These are phyloP conservation scores for Drosophila subobscura DNA, from an alignment of 1,140 invertebrate species.

Conservation along the genomic window DNA sequence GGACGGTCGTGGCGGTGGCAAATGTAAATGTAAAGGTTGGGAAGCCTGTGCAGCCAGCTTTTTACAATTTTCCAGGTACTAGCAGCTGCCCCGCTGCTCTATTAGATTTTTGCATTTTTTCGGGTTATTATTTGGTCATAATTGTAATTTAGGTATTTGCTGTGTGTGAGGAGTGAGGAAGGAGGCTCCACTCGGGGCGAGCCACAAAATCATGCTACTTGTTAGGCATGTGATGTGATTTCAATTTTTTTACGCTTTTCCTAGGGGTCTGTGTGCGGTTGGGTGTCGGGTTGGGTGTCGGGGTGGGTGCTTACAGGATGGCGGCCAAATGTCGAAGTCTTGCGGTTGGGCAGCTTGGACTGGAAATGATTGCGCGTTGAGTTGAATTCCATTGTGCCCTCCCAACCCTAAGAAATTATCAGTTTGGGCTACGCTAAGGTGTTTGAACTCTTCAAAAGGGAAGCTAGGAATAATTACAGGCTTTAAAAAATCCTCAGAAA, in stretches of 20 bases:
- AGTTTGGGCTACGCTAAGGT: constrained; percentile 8
- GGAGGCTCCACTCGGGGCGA: constrained; percentile 28
- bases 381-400: constrained; percentile 14
- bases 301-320: constrained; percentile 31
- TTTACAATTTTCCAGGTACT: constrained; percentile 70
- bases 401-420: constrained; percentile 10
- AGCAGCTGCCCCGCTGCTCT: constrained; percentile 12
- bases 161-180: constrained; percentile 37
- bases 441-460: not conserved
- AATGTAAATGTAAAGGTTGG: constrained; percentile 33
- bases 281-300: not conserved
- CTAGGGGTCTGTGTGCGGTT: constrained; percentile 35
- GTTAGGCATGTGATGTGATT: constrained; percentile 79
- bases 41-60: constrained; percentile 43
- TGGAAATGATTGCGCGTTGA: constrained; percentile 20
- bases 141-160: constrained; percentile 81
- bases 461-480: not conserved
- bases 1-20: not conserved
- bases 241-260: constrained; percentile 32
- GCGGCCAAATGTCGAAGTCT: constrained; percentile 34
- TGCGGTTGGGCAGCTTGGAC: constrained; percentile 36
- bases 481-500: not conserved
- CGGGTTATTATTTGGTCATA: constrained; percentile 80
- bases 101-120: constrained; percentile 70
- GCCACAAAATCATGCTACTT: constrained; percentile 70